Conservation (phyloP, 1,140 invertebrate species). For the Panagrolaimus sp. region DNA sequence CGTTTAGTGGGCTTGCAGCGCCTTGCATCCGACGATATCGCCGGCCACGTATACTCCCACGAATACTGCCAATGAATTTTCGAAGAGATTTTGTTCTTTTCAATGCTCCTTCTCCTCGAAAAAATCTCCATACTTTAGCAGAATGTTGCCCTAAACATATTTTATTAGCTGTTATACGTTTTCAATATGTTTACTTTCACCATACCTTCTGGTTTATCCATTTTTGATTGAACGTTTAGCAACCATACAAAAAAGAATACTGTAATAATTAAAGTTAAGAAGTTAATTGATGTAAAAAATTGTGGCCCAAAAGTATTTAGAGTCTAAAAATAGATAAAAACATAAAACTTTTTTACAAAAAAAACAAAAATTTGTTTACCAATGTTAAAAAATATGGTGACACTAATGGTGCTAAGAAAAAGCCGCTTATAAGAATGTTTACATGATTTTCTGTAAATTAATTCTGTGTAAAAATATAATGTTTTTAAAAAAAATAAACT, state of each 20-base stretch:
- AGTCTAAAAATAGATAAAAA: not conserved
- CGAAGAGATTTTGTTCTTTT: slow-evolving; percentile 3
- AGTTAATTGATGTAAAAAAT: slow-evolving; percentile 13
- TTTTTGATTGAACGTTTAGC: slow-evolving; percentile 6
- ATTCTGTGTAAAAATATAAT: not conserved
- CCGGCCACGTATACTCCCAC: not conserved
- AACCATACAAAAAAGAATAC: slow-evolving; percentile 10
- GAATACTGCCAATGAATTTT: slow-evolving; percentile 8
- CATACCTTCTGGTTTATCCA: slow-evolving; percentile 10
- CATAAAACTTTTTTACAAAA: not conserved
- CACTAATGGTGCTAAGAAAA: slow-evolving; percentile 5
- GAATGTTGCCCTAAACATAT: slow-evolving; percentile 3
- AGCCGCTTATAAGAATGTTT: not conserved
- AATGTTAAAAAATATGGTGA: not conserved
- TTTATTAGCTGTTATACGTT: not conserved
- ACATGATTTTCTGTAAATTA: not conserved
- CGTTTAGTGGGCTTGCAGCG: not conserved
- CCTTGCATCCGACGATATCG: slow-evolving; percentile 6
- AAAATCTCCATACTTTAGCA: slow-evolving; percentile 1
- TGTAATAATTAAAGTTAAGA: not conserved
- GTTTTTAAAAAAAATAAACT: not conserved
- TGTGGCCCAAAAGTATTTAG: not conserved
- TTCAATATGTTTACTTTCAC: not conserved
- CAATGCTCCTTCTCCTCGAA: not conserved
- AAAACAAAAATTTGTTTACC: not conserved